Percentiles rank a stretch among this genome's conserved stretches.
Evolutionary conservation across 2,797 vertebrate genomes (phyloP).

Genomic region (Coendou prehensilis): DNA sequence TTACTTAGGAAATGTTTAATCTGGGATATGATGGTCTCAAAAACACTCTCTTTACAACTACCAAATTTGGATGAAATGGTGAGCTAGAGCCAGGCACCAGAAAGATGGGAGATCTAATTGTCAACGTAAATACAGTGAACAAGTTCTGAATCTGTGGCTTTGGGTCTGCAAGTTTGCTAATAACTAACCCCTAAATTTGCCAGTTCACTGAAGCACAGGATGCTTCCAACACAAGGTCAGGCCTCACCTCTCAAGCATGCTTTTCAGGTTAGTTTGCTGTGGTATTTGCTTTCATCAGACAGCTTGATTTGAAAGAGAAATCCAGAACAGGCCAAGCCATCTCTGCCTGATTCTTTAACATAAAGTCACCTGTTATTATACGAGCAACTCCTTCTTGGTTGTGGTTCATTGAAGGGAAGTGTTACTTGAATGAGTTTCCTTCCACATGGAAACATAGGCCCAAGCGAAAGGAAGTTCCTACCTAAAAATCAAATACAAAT

Average conservation of each 20-base stretch:
- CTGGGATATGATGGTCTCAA: background rate
- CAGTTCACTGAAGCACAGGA: background rate
- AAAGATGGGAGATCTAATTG: background rate
- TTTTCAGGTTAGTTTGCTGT: background rate
- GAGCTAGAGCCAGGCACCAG: background rate
- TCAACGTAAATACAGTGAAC: background rate
- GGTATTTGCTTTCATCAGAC: background rate
- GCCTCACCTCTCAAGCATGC: background rate
- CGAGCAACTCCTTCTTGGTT: background rate
- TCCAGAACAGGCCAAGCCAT: background rate
- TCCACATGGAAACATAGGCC: background rate
- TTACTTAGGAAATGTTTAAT: background rate
- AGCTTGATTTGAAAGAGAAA: background rate
- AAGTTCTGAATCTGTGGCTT: background rate
- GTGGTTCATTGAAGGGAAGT: background rate
- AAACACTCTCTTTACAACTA: background rate
- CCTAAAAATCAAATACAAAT: constrained; percentile 33
- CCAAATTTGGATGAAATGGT: background rate
- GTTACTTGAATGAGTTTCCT: background rate
- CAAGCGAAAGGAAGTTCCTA: background rate
- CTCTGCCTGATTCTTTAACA: background rate
- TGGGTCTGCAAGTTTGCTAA: background rate
- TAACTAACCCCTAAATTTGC: background rate
- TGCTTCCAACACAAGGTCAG: background rate
- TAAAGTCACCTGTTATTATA: background rate